phyloP scores from a whole-genome alignment of 2,797 vertebrate species.

The Acanthopagrus latus region DNA sequence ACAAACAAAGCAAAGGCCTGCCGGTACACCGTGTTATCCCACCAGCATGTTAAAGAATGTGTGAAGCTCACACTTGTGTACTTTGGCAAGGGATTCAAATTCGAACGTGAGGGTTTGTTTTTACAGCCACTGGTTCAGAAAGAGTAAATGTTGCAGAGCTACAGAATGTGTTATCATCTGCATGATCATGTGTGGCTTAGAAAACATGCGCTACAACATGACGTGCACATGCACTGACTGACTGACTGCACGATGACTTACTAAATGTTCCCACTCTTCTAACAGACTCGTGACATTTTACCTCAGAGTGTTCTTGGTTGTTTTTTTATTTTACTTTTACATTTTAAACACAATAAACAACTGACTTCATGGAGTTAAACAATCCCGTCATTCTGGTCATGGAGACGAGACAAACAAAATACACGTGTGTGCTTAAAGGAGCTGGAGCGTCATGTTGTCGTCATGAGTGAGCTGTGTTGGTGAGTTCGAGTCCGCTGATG shows the following conservation, averaged over 20 bases:
- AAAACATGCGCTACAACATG: constrained; percentile 12
- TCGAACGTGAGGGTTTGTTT: constrained; percentile 20
- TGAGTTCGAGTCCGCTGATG: constrained; percentile 3
- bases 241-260: background rate
- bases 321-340: background rate
- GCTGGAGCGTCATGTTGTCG: background rate
- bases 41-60: background rate
- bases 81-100: background rate
- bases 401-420: background rate
- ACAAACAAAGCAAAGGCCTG: background rate
- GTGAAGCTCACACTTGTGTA: background rate
- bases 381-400: background rate
- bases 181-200: background rate
- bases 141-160: background rate
- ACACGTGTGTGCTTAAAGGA: background rate
- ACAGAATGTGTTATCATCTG: background rate
- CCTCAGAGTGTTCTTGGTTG: background rate
- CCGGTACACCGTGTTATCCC: background rate
- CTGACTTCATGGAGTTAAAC: background rate
- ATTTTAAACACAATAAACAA: background rate
- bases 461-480: background rate
- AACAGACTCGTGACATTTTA: background rate
- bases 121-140: background rate
- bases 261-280: background rate
- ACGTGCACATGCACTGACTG: background rate